Percentiles rank a stretch among this genome's conserved stretches.
Conservation (phyloP, 2,113 vertebrate genomes). For the Muscicapa adusta region DNA sequence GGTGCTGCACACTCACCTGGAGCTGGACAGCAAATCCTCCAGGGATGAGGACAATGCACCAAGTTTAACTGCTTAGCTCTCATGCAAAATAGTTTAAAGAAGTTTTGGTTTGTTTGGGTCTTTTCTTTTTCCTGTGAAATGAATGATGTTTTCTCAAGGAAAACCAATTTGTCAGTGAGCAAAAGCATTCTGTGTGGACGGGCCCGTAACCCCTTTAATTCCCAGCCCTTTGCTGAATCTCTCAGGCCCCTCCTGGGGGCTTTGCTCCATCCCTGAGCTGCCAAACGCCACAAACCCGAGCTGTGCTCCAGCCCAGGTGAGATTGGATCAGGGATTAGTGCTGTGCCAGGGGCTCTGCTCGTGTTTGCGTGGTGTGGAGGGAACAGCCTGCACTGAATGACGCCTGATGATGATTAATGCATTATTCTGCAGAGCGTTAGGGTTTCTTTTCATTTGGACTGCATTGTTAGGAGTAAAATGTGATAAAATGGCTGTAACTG, state of each 20-base stretch:
- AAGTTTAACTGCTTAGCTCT: neutral
- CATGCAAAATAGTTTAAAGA: neutral
- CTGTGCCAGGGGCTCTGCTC: conserved; percentile 58
- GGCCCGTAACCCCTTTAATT: conserved; percentile 50
- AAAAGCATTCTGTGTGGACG: conserved; percentile 40
- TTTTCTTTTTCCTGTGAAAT: neutral
- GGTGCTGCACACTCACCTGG: neutral
- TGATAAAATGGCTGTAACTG: conserved; percentile 50
- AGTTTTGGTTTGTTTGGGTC: neutral
- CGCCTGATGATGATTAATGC: conserved; percentile 77
- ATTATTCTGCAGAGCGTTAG: conserved; percentile 58
- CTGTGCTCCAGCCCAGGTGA: conserved; percentile 65
- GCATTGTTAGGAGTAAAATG: conserved; percentile 62
- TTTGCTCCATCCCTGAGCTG: conserved; percentile 55
- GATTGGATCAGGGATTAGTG: conserved; percentile 65
- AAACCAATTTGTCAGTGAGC: conserved; percentile 55
- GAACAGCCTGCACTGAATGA: conserved; percentile 52
- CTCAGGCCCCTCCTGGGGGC: conserved; percentile 1
- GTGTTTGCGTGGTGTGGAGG: conserved; percentile 46
- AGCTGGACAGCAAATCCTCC: neutral
- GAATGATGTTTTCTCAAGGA: neutral
- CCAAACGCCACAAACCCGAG: conserved; percentile 46
- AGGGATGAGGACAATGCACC: neutral
- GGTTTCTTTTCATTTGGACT: conserved; percentile 51
- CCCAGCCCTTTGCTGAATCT: conserved; percentile 62